Evolutionary conservation across 2,888 invertebrate genomes (phyloP), one percentile per base, ranked within the genome.

Genomic region (Anticlea derivata): DNA sequence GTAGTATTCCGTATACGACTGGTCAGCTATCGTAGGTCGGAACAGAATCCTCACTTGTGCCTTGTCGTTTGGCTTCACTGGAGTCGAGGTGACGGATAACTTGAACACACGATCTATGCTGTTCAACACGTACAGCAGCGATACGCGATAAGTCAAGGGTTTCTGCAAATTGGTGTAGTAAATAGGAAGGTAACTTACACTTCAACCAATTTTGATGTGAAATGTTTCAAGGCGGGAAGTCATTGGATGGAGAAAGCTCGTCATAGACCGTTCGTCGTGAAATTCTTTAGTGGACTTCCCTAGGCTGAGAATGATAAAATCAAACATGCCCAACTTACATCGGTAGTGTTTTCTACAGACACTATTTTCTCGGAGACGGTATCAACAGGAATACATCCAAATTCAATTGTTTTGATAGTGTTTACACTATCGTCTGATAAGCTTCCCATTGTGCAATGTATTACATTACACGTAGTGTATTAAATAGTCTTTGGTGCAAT

Each of bases 1-100:
- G 30, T 75, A 90, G 65, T 90, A 88, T 30, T 91, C 88, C 0
- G 88, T 88, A 59, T 80, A 89, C 1, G 83, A 78, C 58, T 86
- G 86, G 0, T 77, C 80, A 0, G 81, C 67, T 7, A 81, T 68
- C 35, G 75, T 78, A 0, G 91, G 88, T 38, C 63, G 79, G 58
- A 86, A 91, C 2, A 68, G 30, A 27, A 88, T 68, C 44, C 55
- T 74, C 1, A 88, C 67, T 56, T 72, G 72, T 0, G 75, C 82
- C 27, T 51, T 65, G 1, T 81, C 73, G 5, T 70, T 66, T 0
- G 86, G 75, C 11, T 75, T 65, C 4, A 88, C 75, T 1, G 73
- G 68, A 1, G 63, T 70, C 1, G 80, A 75, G 1, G 80, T 71
- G 1, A 86, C 63, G 1, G 72, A 73, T 29, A 87, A 40, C 13